Percentiles rank a stretch among this genome's conserved stretches.
These are phyloP conservation scores for Saccostrea glomerata DNA, from an alignment of 1,140 invertebrate species.

Conservation along the genomic window DNA sequence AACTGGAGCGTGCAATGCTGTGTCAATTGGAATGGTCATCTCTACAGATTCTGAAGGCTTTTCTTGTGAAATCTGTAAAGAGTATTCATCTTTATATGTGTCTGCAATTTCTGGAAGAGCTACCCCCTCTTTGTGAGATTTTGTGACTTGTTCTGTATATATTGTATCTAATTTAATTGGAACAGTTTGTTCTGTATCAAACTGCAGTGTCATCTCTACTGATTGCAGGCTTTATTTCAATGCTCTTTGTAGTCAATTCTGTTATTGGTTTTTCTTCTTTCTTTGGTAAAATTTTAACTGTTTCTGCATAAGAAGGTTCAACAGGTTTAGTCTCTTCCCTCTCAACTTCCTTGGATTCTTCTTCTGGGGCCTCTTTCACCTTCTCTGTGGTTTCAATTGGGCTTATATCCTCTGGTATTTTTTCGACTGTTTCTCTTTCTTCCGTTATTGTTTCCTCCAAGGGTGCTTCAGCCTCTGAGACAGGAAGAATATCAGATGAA, in stretches of 20 bases:
- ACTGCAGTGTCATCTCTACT: conserved; percentile 57
- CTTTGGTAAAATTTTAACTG: conserved; percentile 16
- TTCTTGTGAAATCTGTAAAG: conserved; percentile 30
- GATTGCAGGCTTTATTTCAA: conserved; percentile 46
- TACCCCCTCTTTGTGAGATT: background rate
- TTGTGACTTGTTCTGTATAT: conserved; percentile 31
- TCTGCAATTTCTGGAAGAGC: conserved; percentile 34
- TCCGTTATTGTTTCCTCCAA: background rate
- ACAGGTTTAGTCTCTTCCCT: background rate
- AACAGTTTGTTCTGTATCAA: conserved; percentile 19
- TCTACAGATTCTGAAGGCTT: conserved; percentile 41
- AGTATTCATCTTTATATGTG: conserved; percentile 41
- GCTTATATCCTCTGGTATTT: conserved; percentile 6
- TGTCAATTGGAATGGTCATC: background rate
- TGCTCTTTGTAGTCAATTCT: background rate
- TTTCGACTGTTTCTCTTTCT: conserved; percentile 37
- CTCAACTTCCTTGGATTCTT: background rate
- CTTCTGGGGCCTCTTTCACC: background rate
- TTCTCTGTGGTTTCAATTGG: background rate
- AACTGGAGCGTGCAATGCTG: conserved; percentile 3
- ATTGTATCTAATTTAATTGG: conserved; percentile 37
- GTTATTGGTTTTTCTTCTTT: conserved; percentile 3
- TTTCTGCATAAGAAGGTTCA: background rate
- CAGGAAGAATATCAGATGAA: background rate
- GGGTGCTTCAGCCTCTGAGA: background rate